Conservation (phyloP, 2,888 invertebrate species). For the Meloe dianella region DNA sequence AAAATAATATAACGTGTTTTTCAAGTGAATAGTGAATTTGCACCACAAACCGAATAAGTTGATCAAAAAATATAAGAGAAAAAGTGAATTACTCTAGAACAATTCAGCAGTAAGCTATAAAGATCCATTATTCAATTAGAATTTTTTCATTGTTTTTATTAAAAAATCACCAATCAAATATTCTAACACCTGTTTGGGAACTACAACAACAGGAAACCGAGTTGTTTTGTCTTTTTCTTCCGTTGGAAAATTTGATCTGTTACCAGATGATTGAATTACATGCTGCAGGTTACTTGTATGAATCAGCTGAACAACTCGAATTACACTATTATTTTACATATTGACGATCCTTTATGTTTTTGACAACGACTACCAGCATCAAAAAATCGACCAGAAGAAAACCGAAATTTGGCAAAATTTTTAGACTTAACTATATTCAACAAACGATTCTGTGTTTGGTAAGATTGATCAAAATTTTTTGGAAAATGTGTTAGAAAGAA, state of each 20-base stretch:
- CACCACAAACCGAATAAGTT: no score
- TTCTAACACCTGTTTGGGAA: neutral
- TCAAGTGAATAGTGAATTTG: no score
- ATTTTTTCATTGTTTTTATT: neutral
- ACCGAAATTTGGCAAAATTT: slow-evolving; percentile 7
- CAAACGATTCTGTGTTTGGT: no score
- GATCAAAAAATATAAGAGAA: no score
- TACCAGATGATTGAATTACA: slow-evolving; percentile 42
- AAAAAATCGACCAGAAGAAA: slow-evolving; percentile 33
- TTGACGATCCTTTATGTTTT: neutral
- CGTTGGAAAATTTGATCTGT: slow-evolving; percentile 41
- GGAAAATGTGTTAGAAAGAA: slow-evolving; percentile 24
- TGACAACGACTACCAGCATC: slow-evolving; percentile 17
- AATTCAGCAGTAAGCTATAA: neutral
- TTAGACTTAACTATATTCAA: neutral
- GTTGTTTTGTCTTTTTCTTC: slow-evolving; percentile 22
- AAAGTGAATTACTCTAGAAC: neutral
- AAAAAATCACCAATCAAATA: neutral
- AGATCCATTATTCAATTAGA: neutral
- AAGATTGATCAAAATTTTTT: neutral
- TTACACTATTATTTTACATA: slow-evolving; percentile 31
- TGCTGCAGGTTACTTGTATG: slow-evolving; percentile 37
- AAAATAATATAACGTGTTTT: no score
- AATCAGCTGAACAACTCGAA: slow-evolving; percentile 24
- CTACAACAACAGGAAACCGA: slow-evolving; percentile 7